phyloP scores from a whole-genome alignment of 2,797 vertebrate genomes.

The Micromesistius poutassou region DNA sequence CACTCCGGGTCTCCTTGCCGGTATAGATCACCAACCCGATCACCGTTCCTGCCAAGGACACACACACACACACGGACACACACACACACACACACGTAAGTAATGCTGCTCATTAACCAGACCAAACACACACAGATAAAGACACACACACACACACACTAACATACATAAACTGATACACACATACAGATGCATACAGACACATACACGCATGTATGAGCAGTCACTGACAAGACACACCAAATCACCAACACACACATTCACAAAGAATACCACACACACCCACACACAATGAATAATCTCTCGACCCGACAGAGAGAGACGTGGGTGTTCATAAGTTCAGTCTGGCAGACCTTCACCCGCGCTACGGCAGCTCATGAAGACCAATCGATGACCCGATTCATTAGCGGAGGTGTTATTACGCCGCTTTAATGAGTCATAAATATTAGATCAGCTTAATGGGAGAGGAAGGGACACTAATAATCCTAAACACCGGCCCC shows the following conservation, averaged over 20 bases:
- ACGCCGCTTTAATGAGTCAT: slow-evolving; percentile 66
- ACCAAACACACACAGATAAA: slow-evolving; percentile 22
- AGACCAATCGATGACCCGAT: slow-evolving; percentile 70
- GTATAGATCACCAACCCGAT: slow-evolving; percentile 98
- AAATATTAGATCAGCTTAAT: slow-evolving; percentile 72
- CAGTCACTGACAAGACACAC: slow-evolving; percentile 34
- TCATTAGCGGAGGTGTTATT: slow-evolving; percentile 72
- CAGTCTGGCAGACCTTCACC: slow-evolving; percentile 54
- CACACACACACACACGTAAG: slow-evolving; percentile 63
- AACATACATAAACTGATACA: slow-evolving; percentile 35
- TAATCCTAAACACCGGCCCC: slow-evolving; percentile 56
- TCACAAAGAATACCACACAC: slow-evolving; percentile 55
- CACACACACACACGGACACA: slow-evolving; percentile 60
- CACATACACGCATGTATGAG: slow-evolving; percentile 27
- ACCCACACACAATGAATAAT: slow-evolving; percentile 35
- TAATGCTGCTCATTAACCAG: slow-evolving; percentile 61
- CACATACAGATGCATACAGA: slow-evolving; percentile 39
- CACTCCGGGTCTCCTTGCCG: slow-evolving; percentile 94
- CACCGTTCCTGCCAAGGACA: slow-evolving; percentile 85
- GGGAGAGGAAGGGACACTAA: slow-evolving; percentile 54
- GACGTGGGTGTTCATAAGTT: slow-evolving; percentile 51
- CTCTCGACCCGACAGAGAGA: slow-evolving; percentile 46
- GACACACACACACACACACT: slow-evolving; percentile 20
- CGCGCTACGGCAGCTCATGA: slow-evolving; percentile 62
- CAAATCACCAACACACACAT: slow-evolving; percentile 17